phyloP scores from a whole-genome alignment of 2,888 invertebrate genomes.

The Melipona bicolor region DNA sequence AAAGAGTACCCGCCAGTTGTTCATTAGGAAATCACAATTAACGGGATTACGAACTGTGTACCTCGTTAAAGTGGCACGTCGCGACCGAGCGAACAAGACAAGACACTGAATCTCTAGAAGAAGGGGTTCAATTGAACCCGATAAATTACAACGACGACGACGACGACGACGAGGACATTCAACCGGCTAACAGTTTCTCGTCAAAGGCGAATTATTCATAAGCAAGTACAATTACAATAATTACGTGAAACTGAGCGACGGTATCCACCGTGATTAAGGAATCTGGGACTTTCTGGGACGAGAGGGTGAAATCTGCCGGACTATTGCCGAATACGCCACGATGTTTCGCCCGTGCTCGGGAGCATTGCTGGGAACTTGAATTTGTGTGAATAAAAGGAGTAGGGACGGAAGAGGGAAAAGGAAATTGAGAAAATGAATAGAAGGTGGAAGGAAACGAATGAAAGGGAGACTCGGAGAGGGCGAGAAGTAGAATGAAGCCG shows the following conservation, averaged over 20 bases:
- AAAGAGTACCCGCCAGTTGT: background rate
- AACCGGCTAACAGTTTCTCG: conserved; percentile 9
- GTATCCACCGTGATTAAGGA: conserved; percentile 48
- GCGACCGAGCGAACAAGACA: background rate
- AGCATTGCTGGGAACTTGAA: conserved; percentile 46
- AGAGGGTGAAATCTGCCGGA: conserved; percentile 1
- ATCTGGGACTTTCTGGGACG: background rate
- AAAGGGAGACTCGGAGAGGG: background rate
- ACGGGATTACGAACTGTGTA: too few relatives aligned
- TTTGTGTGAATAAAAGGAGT: conserved; percentile 61
- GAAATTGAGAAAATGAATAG: background rate
- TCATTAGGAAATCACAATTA: background rate
- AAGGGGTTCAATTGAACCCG: background rate
- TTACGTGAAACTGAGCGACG: conserved; percentile 34
- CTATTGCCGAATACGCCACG: conserved; percentile 30
- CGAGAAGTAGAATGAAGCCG: background rate
- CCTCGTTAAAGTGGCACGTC: background rate
- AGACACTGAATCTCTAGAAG: background rate
- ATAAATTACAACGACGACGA: conserved; percentile 9
- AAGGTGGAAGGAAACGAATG: background rate
- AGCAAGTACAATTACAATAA: conserved; percentile 51
- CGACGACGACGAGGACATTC: background rate
- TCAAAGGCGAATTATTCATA: conserved; percentile 55
- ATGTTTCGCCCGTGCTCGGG: conserved; percentile 21
- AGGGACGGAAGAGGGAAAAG: background rate